A percentile compares a stretch with the other conserved stretches of the same genome.
Conservation (phyloP, 2,888 invertebrate species). For the Theretra japonica region DNA sequence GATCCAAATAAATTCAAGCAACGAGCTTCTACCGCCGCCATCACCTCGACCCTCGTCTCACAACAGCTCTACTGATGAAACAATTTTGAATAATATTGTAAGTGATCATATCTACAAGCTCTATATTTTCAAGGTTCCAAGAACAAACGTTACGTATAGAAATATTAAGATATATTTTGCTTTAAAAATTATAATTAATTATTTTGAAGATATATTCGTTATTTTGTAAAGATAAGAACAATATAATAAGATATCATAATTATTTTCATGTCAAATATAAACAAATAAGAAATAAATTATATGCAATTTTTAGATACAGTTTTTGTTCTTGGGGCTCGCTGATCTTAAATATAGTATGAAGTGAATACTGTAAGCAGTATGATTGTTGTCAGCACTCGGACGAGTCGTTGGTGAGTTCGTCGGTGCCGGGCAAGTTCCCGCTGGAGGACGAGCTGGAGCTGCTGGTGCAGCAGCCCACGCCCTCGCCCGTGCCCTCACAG, state of each 20-base stretch:
- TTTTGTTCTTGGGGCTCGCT: too few species aligned
- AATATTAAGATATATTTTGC: too few species aligned
- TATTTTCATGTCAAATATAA: too few species aligned
- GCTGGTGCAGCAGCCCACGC: conserved; percentile 63
- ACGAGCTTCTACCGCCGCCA: conserved; percentile 74
- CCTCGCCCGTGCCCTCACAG: conserved; percentile 79
- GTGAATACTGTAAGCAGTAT: background rate
- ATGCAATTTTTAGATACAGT: too few species aligned
- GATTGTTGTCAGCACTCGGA: conserved; percentile 67
- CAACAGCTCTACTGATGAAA: conserved; percentile 73
- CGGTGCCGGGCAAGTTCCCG: conserved; percentile 78
- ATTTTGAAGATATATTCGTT: too few species aligned
- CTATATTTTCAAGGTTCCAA: too few species aligned
- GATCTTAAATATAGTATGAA: too few species aligned
- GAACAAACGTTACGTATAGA: too few species aligned
- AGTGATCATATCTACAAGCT: conserved; percentile 35
- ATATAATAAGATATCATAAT: too few species aligned
- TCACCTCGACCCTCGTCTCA: conserved; percentile 78
- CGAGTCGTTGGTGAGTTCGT: conserved; percentile 79
- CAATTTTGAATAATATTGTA: conserved; percentile 70
- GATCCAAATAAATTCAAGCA: conserved; percentile 72
- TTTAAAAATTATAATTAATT: too few species aligned
- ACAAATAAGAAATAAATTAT: too few species aligned
- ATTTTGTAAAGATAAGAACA: too few species aligned
- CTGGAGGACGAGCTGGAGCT: conserved; percentile 77